These are phyloP conservation scores for Geodia barretti DNA, from an alignment of 37 sponge, comb jelly and placozoan genomes.

Conservation along the genomic window DNA sequence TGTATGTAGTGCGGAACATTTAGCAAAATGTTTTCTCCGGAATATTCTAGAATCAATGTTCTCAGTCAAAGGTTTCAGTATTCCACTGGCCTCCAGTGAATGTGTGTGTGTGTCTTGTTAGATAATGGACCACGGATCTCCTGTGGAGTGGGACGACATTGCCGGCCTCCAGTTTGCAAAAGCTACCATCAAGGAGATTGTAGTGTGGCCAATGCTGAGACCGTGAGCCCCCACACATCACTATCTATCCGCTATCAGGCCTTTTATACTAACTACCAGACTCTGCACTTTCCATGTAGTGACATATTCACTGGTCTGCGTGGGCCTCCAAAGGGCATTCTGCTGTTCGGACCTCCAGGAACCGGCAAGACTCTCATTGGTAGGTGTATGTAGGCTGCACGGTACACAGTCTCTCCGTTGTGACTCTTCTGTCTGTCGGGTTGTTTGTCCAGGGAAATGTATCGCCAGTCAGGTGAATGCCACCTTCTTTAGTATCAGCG, in stretches of 20 bases:
- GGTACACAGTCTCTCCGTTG: neutral
- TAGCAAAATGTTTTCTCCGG: too few species aligned
- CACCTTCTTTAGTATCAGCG: conserved; percentile 99
- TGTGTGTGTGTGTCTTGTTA: conserved; percentile 17
- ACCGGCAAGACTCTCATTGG: conserved; percentile 99
- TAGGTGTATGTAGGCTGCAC: neutral
- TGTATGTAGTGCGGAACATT: too few species aligned
- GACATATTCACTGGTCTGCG: conserved; percentile 97
- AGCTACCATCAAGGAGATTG: conserved; percentile 93
- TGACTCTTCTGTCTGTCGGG: neutral
- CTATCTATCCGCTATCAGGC: too few species aligned
- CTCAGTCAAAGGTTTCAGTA: neutral
- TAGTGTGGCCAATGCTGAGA: conserved; percentile 98
- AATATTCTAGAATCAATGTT: too few species aligned
- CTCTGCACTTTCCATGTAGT: conserved; percentile 22
- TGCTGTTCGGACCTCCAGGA: conserved; percentile 98
- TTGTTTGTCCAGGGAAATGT: conserved; percentile 75
- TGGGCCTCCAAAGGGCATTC: conserved; percentile 98
- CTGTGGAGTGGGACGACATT: conserved; percentile 95
- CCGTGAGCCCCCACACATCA: conserved; percentile 74
- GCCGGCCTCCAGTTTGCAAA: conserved; percentile 98
- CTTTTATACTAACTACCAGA: neutral
- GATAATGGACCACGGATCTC: conserved; percentile 93
- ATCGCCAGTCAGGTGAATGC: conserved; percentile 94
- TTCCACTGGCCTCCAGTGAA: neutral